Conservation (phyloP, 2,797 vertebrate genomes). For the Chromobotia macracanthus region DNA sequence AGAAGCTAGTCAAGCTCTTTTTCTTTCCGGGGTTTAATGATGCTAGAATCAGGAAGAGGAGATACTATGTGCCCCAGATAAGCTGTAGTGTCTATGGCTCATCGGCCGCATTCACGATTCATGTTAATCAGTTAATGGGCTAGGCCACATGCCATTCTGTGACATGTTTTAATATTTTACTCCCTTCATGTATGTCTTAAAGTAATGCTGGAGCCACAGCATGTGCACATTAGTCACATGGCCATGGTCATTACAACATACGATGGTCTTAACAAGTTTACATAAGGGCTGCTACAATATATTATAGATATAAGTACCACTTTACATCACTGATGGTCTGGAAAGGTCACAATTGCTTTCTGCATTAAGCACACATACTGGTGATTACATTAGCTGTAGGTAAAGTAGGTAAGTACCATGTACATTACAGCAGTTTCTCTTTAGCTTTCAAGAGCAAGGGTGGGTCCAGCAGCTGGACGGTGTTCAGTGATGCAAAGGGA, state of each 20-base stretch:
- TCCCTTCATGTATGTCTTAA: slow-evolving; percentile 20
- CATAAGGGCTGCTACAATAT: slow-evolving; percentile 22
- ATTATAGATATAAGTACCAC: slow-evolving; percentile 26
- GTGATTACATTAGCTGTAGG: slow-evolving; percentile 22
- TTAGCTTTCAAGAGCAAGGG: background rate
- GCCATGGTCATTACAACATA: slow-evolving; percentile 18
- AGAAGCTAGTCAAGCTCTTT: slow-evolving; percentile 40
- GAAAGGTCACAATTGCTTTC: slow-evolving; percentile 1
- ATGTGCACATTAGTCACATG: background rate
- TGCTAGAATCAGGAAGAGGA: slow-evolving; percentile 51
- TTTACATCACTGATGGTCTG: slow-evolving; percentile 23
- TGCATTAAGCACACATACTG: background rate
- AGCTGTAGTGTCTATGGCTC: slow-evolving; percentile 49
- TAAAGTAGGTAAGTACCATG: slow-evolving; percentile 1
- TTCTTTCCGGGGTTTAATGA: slow-evolving; percentile 56
- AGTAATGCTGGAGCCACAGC: slow-evolving; percentile 38
- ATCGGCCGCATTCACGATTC: slow-evolving; percentile 50
- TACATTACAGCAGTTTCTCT: background rate
- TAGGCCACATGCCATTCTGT: slow-evolving; percentile 48
- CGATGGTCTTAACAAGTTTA: background rate
- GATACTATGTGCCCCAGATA: slow-evolving; percentile 58
- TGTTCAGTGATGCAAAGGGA: background rate
- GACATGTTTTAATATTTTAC: slow-evolving; percentile 54
- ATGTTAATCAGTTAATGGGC: slow-evolving; percentile 62
- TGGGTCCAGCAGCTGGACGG: background rate